phyloP scores from a whole-genome alignment of 1,140 invertebrate genomes.

The Mycetomoellerius zeteki region DNA sequence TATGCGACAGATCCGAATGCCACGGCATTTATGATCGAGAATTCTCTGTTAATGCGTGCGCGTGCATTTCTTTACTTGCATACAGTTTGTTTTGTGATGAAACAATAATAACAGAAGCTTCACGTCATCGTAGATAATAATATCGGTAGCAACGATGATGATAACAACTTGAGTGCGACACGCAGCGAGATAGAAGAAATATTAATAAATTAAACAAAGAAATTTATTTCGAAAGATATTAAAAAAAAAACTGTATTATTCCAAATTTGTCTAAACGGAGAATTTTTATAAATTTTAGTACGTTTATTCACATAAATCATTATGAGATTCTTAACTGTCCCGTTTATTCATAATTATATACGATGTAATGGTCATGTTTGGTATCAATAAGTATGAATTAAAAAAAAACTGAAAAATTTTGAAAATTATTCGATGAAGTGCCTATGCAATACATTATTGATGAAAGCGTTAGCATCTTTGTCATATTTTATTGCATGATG shows the following conservation, averaged over 20 bases:
- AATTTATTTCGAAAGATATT: not conserved
- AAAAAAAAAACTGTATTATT: slow-evolving; percentile 3
- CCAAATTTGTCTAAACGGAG: not conserved
- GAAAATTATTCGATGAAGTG: not conserved
- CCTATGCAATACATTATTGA: not conserved
- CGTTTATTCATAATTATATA: not conserved
- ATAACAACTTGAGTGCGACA: slow-evolving; percentile 29
- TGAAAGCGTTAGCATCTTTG: not conserved
- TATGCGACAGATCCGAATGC: not conserved
- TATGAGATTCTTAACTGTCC: slow-evolving; percentile 1
- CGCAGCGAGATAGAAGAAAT: not conserved
- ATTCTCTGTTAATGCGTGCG: not conserved
- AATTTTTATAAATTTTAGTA: slow-evolving; percentile 5
- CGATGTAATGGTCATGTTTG: not conserved
- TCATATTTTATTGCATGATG: slow-evolving; percentile 19
- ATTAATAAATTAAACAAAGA: not conserved
- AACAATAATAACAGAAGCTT: not conserved
- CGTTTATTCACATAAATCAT: not conserved
- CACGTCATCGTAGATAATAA: not conserved
- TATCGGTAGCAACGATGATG: not conserved
- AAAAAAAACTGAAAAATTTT: not conserved
- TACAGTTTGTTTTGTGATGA: not conserved
- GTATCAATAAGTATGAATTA: not conserved
- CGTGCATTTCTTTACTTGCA: not conserved
- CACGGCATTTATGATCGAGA: slow-evolving; percentile 7